A percentile compares a stretch with the other conserved stretches of the same genome.
Conservation (phyloP, 1,140 invertebrate species). For the Drosophila persimilis region DNA sequence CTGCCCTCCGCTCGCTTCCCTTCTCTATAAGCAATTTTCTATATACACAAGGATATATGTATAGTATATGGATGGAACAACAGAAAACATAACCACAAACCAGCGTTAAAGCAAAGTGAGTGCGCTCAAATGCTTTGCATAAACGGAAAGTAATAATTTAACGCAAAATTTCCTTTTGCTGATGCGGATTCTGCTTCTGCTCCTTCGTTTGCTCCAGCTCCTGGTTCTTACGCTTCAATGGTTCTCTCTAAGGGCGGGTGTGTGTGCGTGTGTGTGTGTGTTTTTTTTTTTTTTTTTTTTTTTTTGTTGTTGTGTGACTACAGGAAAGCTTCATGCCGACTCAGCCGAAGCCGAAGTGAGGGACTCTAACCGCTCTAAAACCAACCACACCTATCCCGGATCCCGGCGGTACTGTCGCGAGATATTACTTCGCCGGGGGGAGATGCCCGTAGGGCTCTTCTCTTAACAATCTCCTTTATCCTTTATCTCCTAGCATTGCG, state of each 20-base stretch:
- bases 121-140: slow-evolving; percentile 78
- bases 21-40: slow-evolving; percentile 9
- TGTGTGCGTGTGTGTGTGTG: slow-evolving; percentile 20
- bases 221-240: slow-evolving; percentile 77
- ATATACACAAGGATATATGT: not conserved
- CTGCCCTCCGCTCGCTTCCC: not conserved
- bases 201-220: slow-evolving; percentile 48
- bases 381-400: too few relatives aligned
- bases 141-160: slow-evolving; percentile 83
- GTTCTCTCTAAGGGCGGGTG: slow-evolving; percentile 31
- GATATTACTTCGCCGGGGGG: too few relatives aligned
- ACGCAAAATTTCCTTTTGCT: slow-evolving; percentile 82
- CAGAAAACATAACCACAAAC: slow-evolving; percentile 59
- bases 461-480: too few relatives aligned
- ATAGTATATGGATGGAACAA: slow-evolving; percentile 22
- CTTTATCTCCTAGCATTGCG: too few relatives aligned
- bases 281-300: too few relatives aligned
- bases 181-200: slow-evolving; percentile 40
- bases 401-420: too few relatives aligned
- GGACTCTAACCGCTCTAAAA: too few relatives aligned
- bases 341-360: too few relatives aligned
- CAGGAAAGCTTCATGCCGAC: too few relatives aligned
- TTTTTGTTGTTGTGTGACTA: too few relatives aligned
- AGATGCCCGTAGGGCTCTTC: too few relatives aligned
- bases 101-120: slow-evolving; percentile 68